Percentiles rank a stretch among this genome's conserved stretches.
These are phyloP conservation scores for Halcyon badia DNA, from an alignment of 2,797 vertebrate species.

Conservation along the genomic window DNA sequence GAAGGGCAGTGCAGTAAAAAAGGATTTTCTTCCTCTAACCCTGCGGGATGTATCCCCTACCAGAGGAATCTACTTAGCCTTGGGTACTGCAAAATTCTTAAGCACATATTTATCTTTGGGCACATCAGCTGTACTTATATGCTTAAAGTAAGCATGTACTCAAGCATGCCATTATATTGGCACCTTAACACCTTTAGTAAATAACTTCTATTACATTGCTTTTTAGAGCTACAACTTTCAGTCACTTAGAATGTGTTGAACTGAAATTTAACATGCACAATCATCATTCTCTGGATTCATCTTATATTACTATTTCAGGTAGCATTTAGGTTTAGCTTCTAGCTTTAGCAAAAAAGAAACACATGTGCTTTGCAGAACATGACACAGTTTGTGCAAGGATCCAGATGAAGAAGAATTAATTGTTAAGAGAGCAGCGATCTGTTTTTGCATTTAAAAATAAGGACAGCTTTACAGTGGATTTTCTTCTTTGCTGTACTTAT, in stretches of 20 bases:
- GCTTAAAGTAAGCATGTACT: slow-evolving; percentile 1
- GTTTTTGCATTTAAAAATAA: slow-evolving; percentile 45
- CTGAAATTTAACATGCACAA: slow-evolving; percentile 12
- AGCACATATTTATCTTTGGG: slow-evolving; percentile 33
- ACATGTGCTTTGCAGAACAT: not conserved
- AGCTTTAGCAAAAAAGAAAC: slow-evolving; percentile 25
- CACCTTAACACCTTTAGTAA: slow-evolving; percentile 11
- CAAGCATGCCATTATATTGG: not conserved
- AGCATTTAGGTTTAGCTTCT: slow-evolving; percentile 41
- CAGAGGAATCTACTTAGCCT: slow-evolving; percentile 21
- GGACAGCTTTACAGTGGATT: slow-evolving; percentile 19
- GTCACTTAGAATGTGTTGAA: not conserved
- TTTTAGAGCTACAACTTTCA: slow-evolving; percentile 27
- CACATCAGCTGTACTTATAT: slow-evolving; percentile 19
- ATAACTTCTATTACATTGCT: not conserved
- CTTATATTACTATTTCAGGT: slow-evolving; percentile 15
- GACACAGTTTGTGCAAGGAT: not conserved
- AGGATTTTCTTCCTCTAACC: slow-evolving; percentile 7
- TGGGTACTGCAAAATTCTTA: not conserved
- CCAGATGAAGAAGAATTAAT: slow-evolving; percentile 22
- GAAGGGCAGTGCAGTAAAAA: slow-evolving; percentile 5
- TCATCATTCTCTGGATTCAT: not conserved
- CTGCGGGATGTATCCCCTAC: not conserved
- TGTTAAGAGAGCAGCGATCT: not conserved
- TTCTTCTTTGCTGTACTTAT: slow-evolving; percentile 5